Base-by-base conservation (phyloP, 1,140 invertebrate species). In the Lasioglossum albipes region DNA sequence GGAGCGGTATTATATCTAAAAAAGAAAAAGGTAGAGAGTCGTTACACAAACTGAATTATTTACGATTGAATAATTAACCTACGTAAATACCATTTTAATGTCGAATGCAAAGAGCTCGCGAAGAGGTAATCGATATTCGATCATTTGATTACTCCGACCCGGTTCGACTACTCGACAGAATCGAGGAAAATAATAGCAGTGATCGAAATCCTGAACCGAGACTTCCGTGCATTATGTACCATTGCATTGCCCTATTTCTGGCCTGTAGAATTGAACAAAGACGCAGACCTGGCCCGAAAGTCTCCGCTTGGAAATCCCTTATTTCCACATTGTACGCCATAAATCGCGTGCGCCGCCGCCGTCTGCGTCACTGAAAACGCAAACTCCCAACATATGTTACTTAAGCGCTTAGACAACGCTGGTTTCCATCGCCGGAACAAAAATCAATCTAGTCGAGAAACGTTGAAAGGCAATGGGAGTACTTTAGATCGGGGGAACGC, bases 391-490 rank as follows among this genome's bases (percentile, higher is more conserved):
- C 65, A 69, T 76, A 68, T 76, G 65, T 76, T 69, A n/a, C 75
- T 69, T 20, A 41, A 69, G 45, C 65, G n/a, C 22, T 76, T 69
- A 68, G 57, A 69, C 65, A 22, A 12, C n/a, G 36, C 20, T n/a
- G 12, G 65, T 31, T 69, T 45, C 16, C 41, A 20, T 45, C n/a
- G 65, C 22, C 20, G 67, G 52, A 45, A 76, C 65, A 69, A 69
- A 76, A 76, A 54, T 36, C 13, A 13, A 64, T 20, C 18, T 22
- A 57, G 49, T 57, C 42, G 18, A 57, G 75, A 31, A 52, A 76
- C 52, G 45, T 76, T 76, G 74, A 75, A 76, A 68, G 66, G 64
- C n/a, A 75, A n/a, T 59, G 49, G 36, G 45, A 45, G 49, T 69
- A 76, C 75, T 69, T 76, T 69, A 45, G 45, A 59, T 69, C 4